phyloP scores from a whole-genome alignment of 2,888 invertebrate species.

The Sinopyrophorus schimmeli region DNA sequence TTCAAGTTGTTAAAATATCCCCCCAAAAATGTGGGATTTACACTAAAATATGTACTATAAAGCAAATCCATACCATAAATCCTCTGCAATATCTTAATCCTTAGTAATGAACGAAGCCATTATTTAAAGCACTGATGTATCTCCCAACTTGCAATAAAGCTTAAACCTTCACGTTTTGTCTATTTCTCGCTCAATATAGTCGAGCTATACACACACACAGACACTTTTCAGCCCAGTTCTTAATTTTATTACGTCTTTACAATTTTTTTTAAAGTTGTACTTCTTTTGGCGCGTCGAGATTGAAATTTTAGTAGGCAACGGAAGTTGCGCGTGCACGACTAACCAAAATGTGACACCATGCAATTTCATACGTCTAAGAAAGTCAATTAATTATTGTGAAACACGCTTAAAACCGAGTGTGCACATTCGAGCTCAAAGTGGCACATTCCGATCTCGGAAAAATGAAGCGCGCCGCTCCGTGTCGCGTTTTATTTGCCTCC shows the following conservation, averaged over 20 bases:
- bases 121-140: slow-evolving; percentile 34
- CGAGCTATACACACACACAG: background rate
- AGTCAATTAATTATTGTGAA: no score
- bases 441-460: no score
- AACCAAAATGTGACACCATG: no score
- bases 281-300: no score
- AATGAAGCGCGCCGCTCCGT: no score
- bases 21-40: slow-evolving; percentile 7
- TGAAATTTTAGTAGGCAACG: no score
- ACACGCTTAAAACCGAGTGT: no score
- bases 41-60: slow-evolving; percentile 19
- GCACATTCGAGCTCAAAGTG: no score
- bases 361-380: no score
- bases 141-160: slow-evolving; percentile 25
- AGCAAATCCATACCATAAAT: slow-evolving; percentile 31
- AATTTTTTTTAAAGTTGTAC: no score
- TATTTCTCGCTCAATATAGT: slow-evolving; percentile 26
- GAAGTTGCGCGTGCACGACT: no score
- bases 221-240: slow-evolving; percentile 11
- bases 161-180: slow-evolving; percentile 30
- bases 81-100: slow-evolving; percentile 33
- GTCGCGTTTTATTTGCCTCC: no score
- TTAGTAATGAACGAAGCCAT: slow-evolving; percentile 32
- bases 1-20: background rate
- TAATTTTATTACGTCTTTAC: slow-evolving; percentile 6